phyloP scores from a whole-genome alignment of 2,888 invertebrate species.

The Julus scanicus region DNA sequence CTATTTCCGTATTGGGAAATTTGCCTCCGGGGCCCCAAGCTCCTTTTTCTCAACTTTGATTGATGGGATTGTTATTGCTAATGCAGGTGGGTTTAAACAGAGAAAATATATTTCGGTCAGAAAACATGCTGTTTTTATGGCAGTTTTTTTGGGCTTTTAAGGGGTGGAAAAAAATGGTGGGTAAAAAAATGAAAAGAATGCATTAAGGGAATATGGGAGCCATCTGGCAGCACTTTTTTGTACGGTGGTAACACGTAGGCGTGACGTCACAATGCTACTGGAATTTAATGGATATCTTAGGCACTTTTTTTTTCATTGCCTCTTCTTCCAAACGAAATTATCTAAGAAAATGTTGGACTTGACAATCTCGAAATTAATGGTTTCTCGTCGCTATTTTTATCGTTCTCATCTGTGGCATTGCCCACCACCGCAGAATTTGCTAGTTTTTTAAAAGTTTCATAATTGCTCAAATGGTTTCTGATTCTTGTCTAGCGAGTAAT shows the following conservation, averaged over 20 bases:
- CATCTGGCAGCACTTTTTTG: neutral
- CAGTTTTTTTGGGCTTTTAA: constrained; percentile 43
- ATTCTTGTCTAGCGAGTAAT: neutral
- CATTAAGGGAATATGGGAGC: constrained; percentile 24
- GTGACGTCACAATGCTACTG: constrained; percentile 7
- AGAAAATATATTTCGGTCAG: constrained; percentile 26
- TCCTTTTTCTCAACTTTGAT: neutral
- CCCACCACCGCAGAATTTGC: constrained; percentile 8
- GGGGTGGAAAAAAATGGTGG: neutral
- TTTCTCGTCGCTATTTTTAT: neutral
- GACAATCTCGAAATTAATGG: constrained; percentile 14
- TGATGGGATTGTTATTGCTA: constrained; percentile 47
- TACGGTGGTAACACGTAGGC: neutral
- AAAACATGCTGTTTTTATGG: constrained; percentile 40
- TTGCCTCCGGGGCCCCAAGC: constrained; percentile 12
- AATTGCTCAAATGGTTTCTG: neutral
- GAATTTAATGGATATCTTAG: constrained; percentile 35
- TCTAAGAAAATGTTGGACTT: neutral
- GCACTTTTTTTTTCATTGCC: neutral
- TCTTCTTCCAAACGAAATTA: neutral
- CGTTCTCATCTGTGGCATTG: constrained; percentile 10
- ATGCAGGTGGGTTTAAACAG: constrained; percentile 44
- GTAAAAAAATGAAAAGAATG: neutral
- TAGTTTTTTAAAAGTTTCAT: neutral
- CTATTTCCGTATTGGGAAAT: constrained; percentile 18